Conservation (phyloP, 2,888 invertebrate species). For the Aphodius sticticus region DNA sequence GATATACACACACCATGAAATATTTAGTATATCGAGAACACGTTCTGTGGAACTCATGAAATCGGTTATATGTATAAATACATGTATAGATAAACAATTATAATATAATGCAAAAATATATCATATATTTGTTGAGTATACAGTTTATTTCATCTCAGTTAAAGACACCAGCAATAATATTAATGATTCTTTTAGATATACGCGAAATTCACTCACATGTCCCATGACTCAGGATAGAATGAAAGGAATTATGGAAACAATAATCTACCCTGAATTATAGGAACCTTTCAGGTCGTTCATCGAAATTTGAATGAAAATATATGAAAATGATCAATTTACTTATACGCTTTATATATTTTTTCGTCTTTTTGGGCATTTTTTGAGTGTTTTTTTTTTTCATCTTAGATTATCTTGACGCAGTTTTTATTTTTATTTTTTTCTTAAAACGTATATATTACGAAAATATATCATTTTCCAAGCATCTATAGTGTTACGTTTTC, state of each 20-base stretch:
- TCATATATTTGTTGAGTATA: constrained; percentile 16
- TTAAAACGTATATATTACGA: constrained; percentile 42
- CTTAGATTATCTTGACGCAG: constrained; percentile 66
- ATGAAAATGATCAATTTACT: constrained; percentile 18
- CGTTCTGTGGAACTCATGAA: constrained; percentile 61
- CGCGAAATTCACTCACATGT: background rate
- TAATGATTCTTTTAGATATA: background rate
- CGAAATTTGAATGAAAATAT: constrained; percentile 27
- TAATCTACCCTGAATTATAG: constrained; percentile 5
- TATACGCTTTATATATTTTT: constrained; percentile 23
- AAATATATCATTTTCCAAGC: constrained; percentile 50
- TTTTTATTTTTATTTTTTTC: constrained; percentile 44
- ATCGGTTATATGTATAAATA: constrained; percentile 39
- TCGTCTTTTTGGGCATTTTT: constrained; percentile 36
- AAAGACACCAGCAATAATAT: background rate
- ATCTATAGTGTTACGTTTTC: constrained; percentile 48
- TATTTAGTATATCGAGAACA: constrained; percentile 60
- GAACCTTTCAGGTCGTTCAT: constrained; percentile 6
- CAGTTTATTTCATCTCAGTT: constrained; percentile 21
- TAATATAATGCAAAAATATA: constrained; percentile 35
- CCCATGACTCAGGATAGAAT: background rate
- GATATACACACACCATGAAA: constrained; percentile 50
- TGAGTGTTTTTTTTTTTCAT: constrained; percentile 42
- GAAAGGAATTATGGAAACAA: background rate
- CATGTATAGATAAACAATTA: constrained; percentile 6